Evolutionary conservation across 2,888 invertebrate genomes (phyloP), one percentile per base, ranked within the genome.

Genomic region (Orchesella flavescens): DNA sequence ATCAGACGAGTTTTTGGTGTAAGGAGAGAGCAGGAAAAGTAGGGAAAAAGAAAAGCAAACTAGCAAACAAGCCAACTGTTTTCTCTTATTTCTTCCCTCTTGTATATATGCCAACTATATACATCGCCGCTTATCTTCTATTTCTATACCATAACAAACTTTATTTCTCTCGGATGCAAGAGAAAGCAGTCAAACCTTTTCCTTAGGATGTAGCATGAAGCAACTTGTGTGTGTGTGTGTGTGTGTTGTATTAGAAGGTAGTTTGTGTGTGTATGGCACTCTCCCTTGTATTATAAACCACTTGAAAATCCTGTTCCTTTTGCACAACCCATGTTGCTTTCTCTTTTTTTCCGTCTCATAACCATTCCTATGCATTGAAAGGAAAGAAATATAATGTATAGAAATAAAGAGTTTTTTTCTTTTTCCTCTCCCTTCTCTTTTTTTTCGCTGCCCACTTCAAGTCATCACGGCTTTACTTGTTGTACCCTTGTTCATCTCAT

Each of bases 361-460:
- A 7, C 34, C 34, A 34, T 34, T 34, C 34, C 34, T 34, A 34
- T 34, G 7, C 34, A 34, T 34, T 34, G 34, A 7, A 7, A 34
- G 34, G 34, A 34, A 34, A 34, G 34, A 34, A 34, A 34, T 34
- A 34, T 34, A 34, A 34, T 34, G 34, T 34, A 34, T 34, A 34
- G 34, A 34, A 34, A 34, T 34, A 34, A 34, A 34, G 34, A 34
- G 34, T 34, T 34, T 34, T n/a, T 34, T 34, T 34, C 34, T 34
- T 34, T 34, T 34, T 7, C 7, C 7, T 34, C 34, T 34, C 7
- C 7, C 34, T 34, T 7, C 34, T 34, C 5, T 59, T 59, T 34
- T 21, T 59, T 59, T 34, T 63, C 15, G 63, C 63, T 63, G 63
- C 63, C 66, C 66, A 66, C 66, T 66, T 43, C 43, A 66, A 66